phyloP scores from a whole-genome alignment of 2,797 vertebrate genomes.

The Crypturellus tataupa region DNA sequence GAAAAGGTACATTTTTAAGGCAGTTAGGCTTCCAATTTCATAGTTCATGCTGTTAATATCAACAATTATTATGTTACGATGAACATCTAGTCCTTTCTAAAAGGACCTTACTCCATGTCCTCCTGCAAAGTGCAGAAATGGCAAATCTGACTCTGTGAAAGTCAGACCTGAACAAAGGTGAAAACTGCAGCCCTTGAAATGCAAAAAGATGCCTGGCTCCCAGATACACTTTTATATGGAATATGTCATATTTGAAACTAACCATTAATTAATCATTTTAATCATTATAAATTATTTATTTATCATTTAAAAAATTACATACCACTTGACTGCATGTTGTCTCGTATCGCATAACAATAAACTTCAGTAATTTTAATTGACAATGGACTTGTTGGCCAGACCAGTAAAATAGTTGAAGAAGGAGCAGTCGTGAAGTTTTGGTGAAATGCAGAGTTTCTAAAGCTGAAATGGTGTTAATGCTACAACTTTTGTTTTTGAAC shows the following conservation, averaged over 20 bases:
- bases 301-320: background rate
- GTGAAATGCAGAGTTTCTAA: background rate
- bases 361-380: background rate
- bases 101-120: background rate
- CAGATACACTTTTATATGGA: background rate
- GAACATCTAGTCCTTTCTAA: background rate
- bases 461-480: background rate
- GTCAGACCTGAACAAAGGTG: too few species aligned
- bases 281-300: too few species aligned
- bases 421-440: background rate
- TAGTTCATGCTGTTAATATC: background rate
- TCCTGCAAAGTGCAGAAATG: background rate
- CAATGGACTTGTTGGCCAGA: background rate
- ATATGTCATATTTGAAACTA: background rate
- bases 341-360: background rate
- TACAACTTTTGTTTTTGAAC: background rate
- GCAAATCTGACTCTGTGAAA: background rate
- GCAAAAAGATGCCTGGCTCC: background rate
- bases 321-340: background rate
- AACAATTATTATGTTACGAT: background rate
- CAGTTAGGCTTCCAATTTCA: background rate
- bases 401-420: background rate
- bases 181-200: background rate
- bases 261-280: background rate
- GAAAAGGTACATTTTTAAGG: background rate